Base-by-base conservation (phyloP, 2,888 invertebrate genomes). In the Cantharis nigra region DNA sequence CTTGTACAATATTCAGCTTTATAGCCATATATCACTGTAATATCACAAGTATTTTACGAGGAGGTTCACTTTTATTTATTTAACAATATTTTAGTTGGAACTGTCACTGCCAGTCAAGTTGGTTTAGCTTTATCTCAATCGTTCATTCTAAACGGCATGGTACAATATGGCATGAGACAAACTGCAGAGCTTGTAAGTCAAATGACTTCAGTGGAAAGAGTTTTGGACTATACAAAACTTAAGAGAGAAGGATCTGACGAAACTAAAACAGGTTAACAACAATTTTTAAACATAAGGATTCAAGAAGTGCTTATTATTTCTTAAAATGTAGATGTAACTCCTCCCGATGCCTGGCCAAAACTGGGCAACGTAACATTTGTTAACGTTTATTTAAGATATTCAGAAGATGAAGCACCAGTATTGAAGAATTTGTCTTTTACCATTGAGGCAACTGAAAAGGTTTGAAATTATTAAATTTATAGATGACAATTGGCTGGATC, bases 141-240 rank as follows among this genome's bases (percentile, higher is more conserved):
- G 76, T 87, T 94, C 71, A 91, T 93, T 81, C 85, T 95, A 78
- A 94, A 94, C 78, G 94, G 94, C 78, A 93, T 95, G 92, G 91
- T 95, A 74, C 95, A 95, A 85, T 92, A 94, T 88, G 94, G 94
- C 9, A 92, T 95, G 78, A 90, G 94, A 75, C 94, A 95, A 86
- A 91, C 93, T 64, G 94, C 95, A 0, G 95, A 95, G 84, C 91
- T 92, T 63, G 89, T 93, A 71, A 92, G 93, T 9, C 92, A 93
- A 84, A 92, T 94, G 92, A 93, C 93, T 3, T 92, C 92, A 71
- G 96, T 96, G 0, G 96, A 96, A 86, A 90, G 96, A 75, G 92
- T 96, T 3, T 86, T 94, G 26, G 94, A 96, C 85, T 96, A 95
- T 86, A 92, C 93, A 0, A 89, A 92, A 7, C 87, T 96, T n/a